phyloP scores from a whole-genome alignment of 1,140 invertebrate genomes.

The Drosophila serrata region DNA sequence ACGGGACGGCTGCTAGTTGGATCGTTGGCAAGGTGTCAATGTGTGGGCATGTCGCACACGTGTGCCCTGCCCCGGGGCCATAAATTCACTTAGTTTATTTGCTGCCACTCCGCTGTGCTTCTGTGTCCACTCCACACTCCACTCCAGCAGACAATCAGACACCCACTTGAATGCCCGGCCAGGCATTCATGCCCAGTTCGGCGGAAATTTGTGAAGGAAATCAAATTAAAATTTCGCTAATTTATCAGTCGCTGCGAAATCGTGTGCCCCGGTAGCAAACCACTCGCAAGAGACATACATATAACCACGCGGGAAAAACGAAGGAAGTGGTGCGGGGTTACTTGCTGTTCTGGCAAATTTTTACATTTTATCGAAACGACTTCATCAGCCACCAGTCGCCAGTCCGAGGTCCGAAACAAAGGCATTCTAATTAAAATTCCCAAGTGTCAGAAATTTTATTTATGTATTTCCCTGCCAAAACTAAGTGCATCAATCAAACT shows the following conservation, averaged over 20 bases:
- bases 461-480: constrained; percentile 54
- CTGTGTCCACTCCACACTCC: constrained; percentile 32
- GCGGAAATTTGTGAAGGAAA: constrained; percentile 76
- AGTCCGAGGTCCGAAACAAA: constrained; percentile 49
- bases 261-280: constrained; percentile 43
- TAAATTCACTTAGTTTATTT: constrained; percentile 75
- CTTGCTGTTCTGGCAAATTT: constrained; percentile 3
- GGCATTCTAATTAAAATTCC: constrained; percentile 76
- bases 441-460: constrained; percentile 59
- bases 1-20: constrained; percentile 20
- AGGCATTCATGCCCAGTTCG: constrained; percentile 18
- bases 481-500: constrained; percentile 71
- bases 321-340: constrained; percentile 4
- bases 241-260: constrained; percentile 62
- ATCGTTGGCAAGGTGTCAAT: constrained; percentile 68
- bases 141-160: constrained; percentile 28
- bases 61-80: constrained; percentile 60
- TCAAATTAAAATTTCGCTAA: constrained; percentile 77
- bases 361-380: constrained; percentile 57
- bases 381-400: constrained; percentile 42
- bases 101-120: constrained; percentile 32
- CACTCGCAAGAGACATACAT: constrained; percentile 3
- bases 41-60: constrained; percentile 75
- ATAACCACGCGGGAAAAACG: not conserved
- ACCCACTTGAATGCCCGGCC: constrained; percentile 2